Conservation (phyloP, 1,140 invertebrate species). For the Archegozetes longisetosus region DNA sequence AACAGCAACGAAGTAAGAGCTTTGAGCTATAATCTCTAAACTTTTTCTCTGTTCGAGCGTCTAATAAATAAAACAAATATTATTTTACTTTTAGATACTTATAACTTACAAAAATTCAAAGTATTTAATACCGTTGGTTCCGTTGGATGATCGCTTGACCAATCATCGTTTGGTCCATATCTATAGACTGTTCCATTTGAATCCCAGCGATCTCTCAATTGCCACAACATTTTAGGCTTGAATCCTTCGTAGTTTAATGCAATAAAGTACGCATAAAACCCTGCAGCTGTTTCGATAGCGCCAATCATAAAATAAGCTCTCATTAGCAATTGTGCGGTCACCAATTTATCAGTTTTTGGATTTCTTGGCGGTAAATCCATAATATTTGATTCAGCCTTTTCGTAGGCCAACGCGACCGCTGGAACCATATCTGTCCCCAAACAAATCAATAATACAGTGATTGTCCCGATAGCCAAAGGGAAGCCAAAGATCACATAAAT, state of each 20-base stretch:
- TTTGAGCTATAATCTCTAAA: constrained; percentile 32
- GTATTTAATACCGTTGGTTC: constrained; percentile 82
- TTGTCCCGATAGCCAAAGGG: constrained; percentile 89
- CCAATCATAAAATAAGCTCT: constrained; percentile 3
- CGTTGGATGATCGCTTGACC: constrained; percentile 90
- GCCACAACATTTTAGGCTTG: constrained; percentile 99
- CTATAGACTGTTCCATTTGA: too few species aligned
- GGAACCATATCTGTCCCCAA: constrained; percentile 95
- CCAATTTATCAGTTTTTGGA: constrained; percentile 34
- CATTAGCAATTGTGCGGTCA: not conserved
- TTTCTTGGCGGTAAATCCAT: constrained; percentile 78
- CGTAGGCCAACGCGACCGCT: constrained; percentile 51
- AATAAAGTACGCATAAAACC: constrained; percentile 40
- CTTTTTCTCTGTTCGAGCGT: not conserved
- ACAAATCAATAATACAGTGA: constrained; percentile 98
- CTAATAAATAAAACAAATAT: constrained; percentile 41
- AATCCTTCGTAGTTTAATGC: constrained; percentile 95
- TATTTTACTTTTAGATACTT: constrained; percentile 75
- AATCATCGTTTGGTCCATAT: constrained; percentile 41
- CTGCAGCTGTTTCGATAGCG: constrained; percentile 41
- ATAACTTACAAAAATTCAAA: constrained; percentile 94
- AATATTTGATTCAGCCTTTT: constrained; percentile 48
- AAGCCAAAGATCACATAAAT: constrained; percentile 93
- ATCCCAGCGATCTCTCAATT: constrained; percentile 86
- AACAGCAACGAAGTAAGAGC: constrained; percentile 47